Evolutionary conservation across 37 sponge, comb jelly and placozoan genomes (phyloP), one percentile per base, ranked within the genome.

Genomic region (Hormiphora californensis): DNA sequence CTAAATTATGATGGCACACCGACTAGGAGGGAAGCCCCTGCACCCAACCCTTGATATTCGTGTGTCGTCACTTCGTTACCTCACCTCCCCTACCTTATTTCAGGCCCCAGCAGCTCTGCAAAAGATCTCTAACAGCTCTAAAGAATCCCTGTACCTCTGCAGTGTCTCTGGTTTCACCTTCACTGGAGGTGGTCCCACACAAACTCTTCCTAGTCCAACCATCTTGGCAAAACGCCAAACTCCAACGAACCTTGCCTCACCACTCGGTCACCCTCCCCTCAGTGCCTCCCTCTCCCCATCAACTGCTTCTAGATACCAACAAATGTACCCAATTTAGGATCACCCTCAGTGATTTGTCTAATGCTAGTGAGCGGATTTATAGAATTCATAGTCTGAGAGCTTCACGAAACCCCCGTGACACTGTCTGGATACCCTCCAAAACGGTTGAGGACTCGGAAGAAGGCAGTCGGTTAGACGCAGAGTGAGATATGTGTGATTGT

Each of bases 131-230:
- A n/a, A n/a, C n/a, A n/a, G n/a, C n/a, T n/a, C n/a, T n/a, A n/a
- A n/a, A n/a, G n/a, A n/a, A n/a, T n/a, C n/a, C n/a, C n/a, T n/a
- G n/a, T n/a, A n/a, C n/a, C n/a, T n/a, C n/a, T n/a, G n/a, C n/a
- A n/a, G n/a, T n/a, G n/a, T n/a, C n/a, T n/a, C n/a, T n/a, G n/a
- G n/a, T n/a, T n/a, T n/a, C n/a, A n/a, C n/a, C n/a, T n/a, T n/a
- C n/a, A n/a, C 61, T 57, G 61, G 61, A 57, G n/a, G 27, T 57
- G 27, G 61, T 57, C 23, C 61, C 61, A 23, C 61, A 30, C 30
- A 57, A 57, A 57, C 61, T 57, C n/a, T 57, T 28, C 61, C 61
- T 57, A 12, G 61, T 30, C n/a, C 61, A 30, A 57, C 61, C 61
- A 5, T 4, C 51, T 17, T 46, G 12, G 51, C 51, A 46, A 46